phyloP scores from a whole-genome alignment of 2,888 invertebrate species.

The Agrotis clavis region DNA sequence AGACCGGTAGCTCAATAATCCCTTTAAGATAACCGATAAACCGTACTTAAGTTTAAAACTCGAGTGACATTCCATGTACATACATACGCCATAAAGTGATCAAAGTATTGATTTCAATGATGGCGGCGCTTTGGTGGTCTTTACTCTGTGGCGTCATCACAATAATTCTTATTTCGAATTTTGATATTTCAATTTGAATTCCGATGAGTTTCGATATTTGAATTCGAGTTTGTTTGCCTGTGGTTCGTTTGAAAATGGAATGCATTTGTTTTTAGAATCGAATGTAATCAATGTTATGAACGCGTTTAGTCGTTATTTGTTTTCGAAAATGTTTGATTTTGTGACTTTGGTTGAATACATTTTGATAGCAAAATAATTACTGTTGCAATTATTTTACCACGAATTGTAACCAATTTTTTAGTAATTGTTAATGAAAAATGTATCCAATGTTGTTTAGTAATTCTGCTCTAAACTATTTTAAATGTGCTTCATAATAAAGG shows the following conservation, averaged over 20 bases:
- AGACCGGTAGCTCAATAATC: slow-evolving; percentile 85
- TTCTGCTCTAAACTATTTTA: neutral
- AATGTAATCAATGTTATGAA: slow-evolving; percentile 35
- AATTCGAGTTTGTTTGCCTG: slow-evolving; percentile 33
- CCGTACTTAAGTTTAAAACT: slow-evolving; percentile 73
- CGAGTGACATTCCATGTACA: slow-evolving; percentile 87
- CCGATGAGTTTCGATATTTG: slow-evolving; percentile 52
- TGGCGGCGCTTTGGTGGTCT: slow-evolving; percentile 74
- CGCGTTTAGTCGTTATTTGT: slow-evolving; percentile 11
- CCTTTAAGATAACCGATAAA: slow-evolving; percentile 81
- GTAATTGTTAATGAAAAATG: neutral
- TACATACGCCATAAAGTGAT: slow-evolving; percentile 69
- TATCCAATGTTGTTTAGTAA: no score
- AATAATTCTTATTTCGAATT: slow-evolving; percentile 61
- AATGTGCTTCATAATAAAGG: neutral
- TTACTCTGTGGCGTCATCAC: slow-evolving; percentile 56
- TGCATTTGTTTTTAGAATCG: slow-evolving; percentile 38
- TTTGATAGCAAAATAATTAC: slow-evolving; percentile 8
- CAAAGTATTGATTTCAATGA: slow-evolving; percentile 73
- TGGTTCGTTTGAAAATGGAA: slow-evolving; percentile 42
- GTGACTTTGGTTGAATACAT: neutral
- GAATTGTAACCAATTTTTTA: neutral
- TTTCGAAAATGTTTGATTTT: slow-evolving; percentile 6
- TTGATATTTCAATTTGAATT: slow-evolving; percentile 65
- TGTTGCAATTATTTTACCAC: neutral